Base-by-base conservation (phyloP, 2,888 invertebrate genomes). In the Drosophila algonquin region DNA sequence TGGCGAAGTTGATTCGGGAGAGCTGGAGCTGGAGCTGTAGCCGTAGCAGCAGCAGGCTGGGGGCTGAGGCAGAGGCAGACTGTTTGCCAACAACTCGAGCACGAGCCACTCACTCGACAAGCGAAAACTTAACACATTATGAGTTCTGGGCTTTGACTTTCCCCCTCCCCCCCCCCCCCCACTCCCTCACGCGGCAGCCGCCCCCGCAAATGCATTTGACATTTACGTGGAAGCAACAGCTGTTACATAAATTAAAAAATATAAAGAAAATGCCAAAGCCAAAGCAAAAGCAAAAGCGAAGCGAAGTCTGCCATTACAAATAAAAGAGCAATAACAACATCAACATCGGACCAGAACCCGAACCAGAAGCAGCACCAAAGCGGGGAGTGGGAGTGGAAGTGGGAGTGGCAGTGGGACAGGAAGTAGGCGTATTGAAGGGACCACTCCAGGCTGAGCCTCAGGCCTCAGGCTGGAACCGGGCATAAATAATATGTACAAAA, bases 71-170 rank as follows among this genome's bases (percentile, higher is more conserved):
- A 27, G 27, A 27, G 27, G 71, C 88, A 82, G 88, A 77, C 89
- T 84, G 87, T 84, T 84, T 88, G 84, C 83, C 80, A 83, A 87
- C 88, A 86, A 75, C 83, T 83, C 82, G 76, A 83, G 81, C 67
- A 72, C 80, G 40, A 40, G 40, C 85, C 85, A 64, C 64, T 70
- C 81, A 75, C 60, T 81, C 84, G 68, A 65, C 67, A 70, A 74
- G 81, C 84, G 78, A 78, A 81, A 84, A 84, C 87, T 84, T 84
- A 86, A 88, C 87, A 88, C 83, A 84, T 84, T 84, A 84, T 86
- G 81, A 87, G 83, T 68, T 70, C 77, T 70, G 40, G 67, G 72
- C 57, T 67, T 48, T 54, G 73, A 58, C 74, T 71, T 35, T 18
- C 67, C 61, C 80, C 60, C 40, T 3, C 21, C 21, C 3, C 21